Base-by-base conservation (phyloP, 35 echinoderm and acorn worm genomes). In the Chiridota heheva region DNA sequence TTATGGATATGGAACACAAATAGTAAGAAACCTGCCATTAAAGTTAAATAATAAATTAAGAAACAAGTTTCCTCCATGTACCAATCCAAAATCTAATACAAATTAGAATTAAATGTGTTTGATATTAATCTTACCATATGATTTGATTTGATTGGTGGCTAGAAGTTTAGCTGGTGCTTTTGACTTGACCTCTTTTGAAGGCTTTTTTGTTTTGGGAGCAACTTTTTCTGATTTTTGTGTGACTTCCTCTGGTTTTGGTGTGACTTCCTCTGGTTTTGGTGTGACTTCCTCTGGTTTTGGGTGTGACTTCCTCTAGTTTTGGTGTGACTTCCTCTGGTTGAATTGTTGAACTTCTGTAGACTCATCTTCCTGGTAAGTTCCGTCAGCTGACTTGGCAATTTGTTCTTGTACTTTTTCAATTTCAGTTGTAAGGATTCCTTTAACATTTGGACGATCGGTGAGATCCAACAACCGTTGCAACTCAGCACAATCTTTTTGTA, bases 221-320 rank as follows among this genome's bases (percentile, higher is more conserved):
- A 7, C 25, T 22, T 30, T 27, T 60, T 60, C 32, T 36, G n/a
- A 68, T 35, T 40, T 51, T 39, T 72, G 44, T 74, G 88, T 84
- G 84, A 78, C 88, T 87, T 48, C 69, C 77, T 38, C 58, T 93
- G 38, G 88, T 93, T 47, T 69, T 84, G 36, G 70, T 15, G 60
- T 26, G 30, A 28, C 27, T 6, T 76, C 36, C 5, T 49, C 41
- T 43, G 64, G n/a, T 42, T 77, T 74, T 76, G 61, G 30, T 51
- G 67, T 82, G 29, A 26, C 29, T 30, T 35, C 33, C 32, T 68
- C 22, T 0, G 34, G 7, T 58, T 63, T 22, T 4, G 45, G 36
- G 0, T 35, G 53, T 25, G 5, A 43, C 13, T 35, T 24, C 8
- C 36, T 37, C 30, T n/a, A 18, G 0, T 32, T 39, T 48, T 15